Conservation (phyloP, 1,140 invertebrate species). For the Bombus fervidus region DNA sequence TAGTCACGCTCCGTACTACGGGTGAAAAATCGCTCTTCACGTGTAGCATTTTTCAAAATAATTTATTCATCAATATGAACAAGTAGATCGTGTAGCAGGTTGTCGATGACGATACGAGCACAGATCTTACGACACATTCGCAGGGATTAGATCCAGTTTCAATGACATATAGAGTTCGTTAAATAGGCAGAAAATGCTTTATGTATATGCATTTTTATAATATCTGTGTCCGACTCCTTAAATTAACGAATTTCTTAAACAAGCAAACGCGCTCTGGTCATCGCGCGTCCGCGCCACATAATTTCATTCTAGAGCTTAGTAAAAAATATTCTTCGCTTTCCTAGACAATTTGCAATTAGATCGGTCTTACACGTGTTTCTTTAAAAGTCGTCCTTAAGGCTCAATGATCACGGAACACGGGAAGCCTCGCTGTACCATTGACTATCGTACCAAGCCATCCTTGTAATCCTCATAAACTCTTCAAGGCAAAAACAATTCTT, state of each 20-base stretch:
- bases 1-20: background rate
- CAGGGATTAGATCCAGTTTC: background rate
- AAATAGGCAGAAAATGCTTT: slow-evolving; percentile 9
- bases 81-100: slow-evolving; percentile 63
- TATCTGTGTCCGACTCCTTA: background rate
- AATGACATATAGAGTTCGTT: background rate
- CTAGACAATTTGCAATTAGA: slow-evolving; percentile 9
- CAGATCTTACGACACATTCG: background rate
- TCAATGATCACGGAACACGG: slow-evolving; percentile 1
- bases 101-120: slow-evolving; percentile 32
- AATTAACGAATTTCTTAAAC: background rate
- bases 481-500: slow-evolving; percentile 10
- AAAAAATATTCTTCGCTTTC: slow-evolving; percentile 54
- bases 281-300: slow-evolving; percentile 7
- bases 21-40: slow-evolving; percentile 31
- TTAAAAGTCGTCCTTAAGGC: background rate
- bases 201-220: background rate
- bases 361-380: background rate
- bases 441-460: background rate
- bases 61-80: slow-evolving; percentile 73
- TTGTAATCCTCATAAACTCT: slow-evolving; percentile 3
- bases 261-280: slow-evolving; percentile 9
- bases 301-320: slow-evolving; percentile 30
- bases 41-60: slow-evolving; percentile 66
- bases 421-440: slow-evolving; percentile 1